Evolutionary conservation across 1,140 invertebrate species (phyloP).

Genomic region (Magallana gigas): DNA sequence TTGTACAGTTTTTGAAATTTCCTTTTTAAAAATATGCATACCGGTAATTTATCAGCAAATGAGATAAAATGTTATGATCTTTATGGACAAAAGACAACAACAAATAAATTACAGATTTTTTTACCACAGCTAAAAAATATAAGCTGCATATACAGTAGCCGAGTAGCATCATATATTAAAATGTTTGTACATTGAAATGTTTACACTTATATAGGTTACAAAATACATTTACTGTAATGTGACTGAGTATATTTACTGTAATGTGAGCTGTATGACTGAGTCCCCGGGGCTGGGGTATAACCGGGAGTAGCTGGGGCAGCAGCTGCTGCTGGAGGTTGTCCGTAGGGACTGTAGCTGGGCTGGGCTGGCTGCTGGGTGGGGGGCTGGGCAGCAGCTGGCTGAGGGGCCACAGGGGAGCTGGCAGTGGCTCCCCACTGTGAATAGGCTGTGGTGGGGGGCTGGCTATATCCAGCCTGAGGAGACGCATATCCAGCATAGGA

Average conservation of each 20-base stretch:
- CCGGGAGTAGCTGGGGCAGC: constrained; percentile 21
- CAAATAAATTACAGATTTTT: too few relatives aligned
- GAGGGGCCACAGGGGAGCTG: constrained; percentile 9
- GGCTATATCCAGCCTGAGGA: constrained; percentile 10
- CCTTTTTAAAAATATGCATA: too few relatives aligned
- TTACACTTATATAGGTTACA: too few relatives aligned
- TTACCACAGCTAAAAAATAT: too few relatives aligned
- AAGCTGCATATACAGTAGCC: too few relatives aligned
- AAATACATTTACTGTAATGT: neutral
- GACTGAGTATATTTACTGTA: neutral
- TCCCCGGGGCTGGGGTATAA: constrained; percentile 3
- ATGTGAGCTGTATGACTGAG: constrained; percentile 17
- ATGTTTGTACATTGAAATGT: too few relatives aligned
- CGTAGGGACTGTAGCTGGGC: neutral
- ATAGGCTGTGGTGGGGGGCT: constrained; percentile 25
- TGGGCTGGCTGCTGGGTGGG: constrained; percentile 20
- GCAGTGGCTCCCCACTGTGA: neutral
- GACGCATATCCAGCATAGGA: neutral
- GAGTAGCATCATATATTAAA: too few relatives aligned
- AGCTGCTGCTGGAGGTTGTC: constrained; percentile 20
- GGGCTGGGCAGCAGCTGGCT: constrained; percentile 20
- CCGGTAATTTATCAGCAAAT: too few relatives aligned
- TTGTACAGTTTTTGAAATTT: too few relatives aligned
- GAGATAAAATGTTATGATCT: too few relatives aligned
- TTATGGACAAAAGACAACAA: too few relatives aligned